Conservation (phyloP, 2,888 invertebrate genomes). For the Erebia ligea region DNA sequence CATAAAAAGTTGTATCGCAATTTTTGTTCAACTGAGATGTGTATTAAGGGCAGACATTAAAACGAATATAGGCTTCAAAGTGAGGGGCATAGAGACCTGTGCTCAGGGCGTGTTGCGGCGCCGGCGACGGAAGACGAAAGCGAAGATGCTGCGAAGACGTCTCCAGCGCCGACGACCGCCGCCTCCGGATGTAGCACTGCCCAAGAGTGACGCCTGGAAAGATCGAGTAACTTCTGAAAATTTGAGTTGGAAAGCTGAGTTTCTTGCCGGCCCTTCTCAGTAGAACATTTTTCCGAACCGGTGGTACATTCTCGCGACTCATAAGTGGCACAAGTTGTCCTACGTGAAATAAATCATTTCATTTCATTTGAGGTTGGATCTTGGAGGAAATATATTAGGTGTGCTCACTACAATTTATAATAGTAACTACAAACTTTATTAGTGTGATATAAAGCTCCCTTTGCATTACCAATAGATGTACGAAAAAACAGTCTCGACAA, state of each 20-base stretch:
- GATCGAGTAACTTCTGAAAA: not conserved
- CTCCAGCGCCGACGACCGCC: constrained; percentile 92
- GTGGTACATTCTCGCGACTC: no score
- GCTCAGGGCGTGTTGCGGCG: constrained; percentile 68
- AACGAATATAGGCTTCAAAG: constrained; percentile 12
- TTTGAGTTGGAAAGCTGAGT: not conserved
- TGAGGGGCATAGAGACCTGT: constrained; percentile 7
- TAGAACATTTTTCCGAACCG: no score
- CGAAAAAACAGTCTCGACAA: no score
- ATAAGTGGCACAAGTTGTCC: no score
- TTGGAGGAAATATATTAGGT: no score
- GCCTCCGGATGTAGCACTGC: constrained; percentile 72
- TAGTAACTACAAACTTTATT: no score
- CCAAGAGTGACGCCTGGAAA: constrained; percentile 75
- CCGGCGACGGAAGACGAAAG: constrained; percentile 89
- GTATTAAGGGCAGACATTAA: constrained; percentile 9
- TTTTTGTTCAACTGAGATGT: constrained; percentile 2
- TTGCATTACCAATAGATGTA: no score
- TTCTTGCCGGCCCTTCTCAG: no score
- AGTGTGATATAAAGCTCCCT: no score
- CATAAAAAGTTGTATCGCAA: not conserved
- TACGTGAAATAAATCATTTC: no score
- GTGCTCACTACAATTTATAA: no score
- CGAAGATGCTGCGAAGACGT: constrained; percentile 91
- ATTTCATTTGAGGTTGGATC: no score